Percentiles rank a stretch among this genome's conserved stretches.
These are phyloP conservation scores for Mya arenaria DNA, from an alignment of 1,140 invertebrate species.

Conservation along the genomic window DNA sequence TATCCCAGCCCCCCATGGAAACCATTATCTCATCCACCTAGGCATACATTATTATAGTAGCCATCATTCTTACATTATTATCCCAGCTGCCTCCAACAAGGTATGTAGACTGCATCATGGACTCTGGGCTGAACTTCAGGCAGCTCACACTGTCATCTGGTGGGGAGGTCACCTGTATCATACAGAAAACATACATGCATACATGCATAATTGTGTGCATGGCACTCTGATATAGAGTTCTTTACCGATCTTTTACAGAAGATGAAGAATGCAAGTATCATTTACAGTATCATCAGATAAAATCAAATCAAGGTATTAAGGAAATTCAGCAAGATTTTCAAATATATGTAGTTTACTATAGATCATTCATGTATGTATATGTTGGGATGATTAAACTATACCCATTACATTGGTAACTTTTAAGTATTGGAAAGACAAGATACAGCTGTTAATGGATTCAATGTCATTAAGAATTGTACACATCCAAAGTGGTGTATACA, in stretches of 20 bases:
- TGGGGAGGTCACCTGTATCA: conserved; percentile 92
- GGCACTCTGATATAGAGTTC: neutral
- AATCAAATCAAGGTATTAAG: neutral
- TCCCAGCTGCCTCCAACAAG: conserved; percentile 98
- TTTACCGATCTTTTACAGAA: neutral
- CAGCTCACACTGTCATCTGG: conserved; percentile 98
- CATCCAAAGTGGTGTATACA: too few relatives aligned
- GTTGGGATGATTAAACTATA: too few relatives aligned
- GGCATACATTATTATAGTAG: too few relatives aligned
- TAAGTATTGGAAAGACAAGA: too few relatives aligned
- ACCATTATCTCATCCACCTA: too few relatives aligned
- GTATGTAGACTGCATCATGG: conserved; percentile 91
- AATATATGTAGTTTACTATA: too few relatives aligned
- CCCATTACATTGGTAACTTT: too few relatives aligned
- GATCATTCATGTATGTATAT: too few relatives aligned
- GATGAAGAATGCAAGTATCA: neutral
- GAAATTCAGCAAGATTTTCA: neutral
- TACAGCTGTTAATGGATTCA: too few relatives aligned
- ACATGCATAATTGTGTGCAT: too few relatives aligned
- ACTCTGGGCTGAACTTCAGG: conserved; percentile 94
- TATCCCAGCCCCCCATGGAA: too few relatives aligned
- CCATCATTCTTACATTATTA: conserved; percentile 90
- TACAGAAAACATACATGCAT: neutral
- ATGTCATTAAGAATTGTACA: too few relatives aligned
- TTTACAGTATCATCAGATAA: neutral